Base-by-base conservation (phyloP, 2,797 vertebrate genomes). In the Pseudocheirus occidentalis region DNA sequence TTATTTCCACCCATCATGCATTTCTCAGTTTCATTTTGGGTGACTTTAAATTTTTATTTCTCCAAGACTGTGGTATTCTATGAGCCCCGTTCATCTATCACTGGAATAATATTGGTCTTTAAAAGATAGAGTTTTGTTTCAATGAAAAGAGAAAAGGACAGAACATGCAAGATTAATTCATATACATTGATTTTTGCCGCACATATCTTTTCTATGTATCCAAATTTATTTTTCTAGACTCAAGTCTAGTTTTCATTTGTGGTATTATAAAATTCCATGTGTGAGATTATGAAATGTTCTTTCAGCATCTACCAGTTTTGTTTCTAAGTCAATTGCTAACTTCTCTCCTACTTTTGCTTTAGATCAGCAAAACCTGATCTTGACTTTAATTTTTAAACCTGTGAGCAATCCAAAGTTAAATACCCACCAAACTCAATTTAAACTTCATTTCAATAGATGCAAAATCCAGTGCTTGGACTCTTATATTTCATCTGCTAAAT, bases 311-410 rank as follows among this genome's bases (percentile, higher is more conserved):
- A 53, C 96, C 96, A 95, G 96, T 96, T 96, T 94, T 55, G 58
- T 94, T 87, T 56, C 93, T 93, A 6, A 87, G 90, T 97, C 94
- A 96, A 95, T 97, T 93, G 95, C 91, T 55, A 0, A 1, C 4
- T 27, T 66, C 92, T 93, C 53, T 13, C 55, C 58, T 6, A 66
- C 50, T 53, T 91, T 31, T 6, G 87, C 94, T 95, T 95, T 94
- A 91, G 55, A 54, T 54, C 53, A 95, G 93, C 93, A 92, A 59
- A 92, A 59, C 90, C 93, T 57, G 93, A 89, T 94, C 58, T 90
- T 93, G 94, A 50, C 90, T 96, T 97, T 96, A 97, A 97, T 98
- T 95, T 95, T 95, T 94, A 91, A 96, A 92, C 93, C 90, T 73
- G 66, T 96, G 93, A 95, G 92, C 92, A 54, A 94, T 81, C 95